Percentiles rank a stretch among this genome's conserved stretches.
These are phyloP conservation scores for Phenganax stokvisi DNA, from an alignment of 92 coral and sea anemone genomes.

Conservation along the genomic window DNA sequence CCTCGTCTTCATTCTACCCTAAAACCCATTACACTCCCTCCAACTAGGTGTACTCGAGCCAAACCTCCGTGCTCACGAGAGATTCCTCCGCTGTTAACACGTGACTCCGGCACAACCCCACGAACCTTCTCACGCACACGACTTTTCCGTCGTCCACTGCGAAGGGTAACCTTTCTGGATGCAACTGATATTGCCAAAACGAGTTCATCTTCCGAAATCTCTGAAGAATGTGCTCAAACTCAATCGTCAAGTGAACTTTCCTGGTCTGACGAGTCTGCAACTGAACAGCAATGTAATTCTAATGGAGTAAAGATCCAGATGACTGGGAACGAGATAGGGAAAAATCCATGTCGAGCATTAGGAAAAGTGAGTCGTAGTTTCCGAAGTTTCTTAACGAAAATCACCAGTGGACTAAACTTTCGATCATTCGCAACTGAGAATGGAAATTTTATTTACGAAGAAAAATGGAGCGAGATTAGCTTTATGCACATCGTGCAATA, in stretches of 20 bases:
- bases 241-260: not conserved
- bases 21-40: not conserved
- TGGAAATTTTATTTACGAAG: not conserved
- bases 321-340: not conserved
- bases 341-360: not conserved
- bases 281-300: not conserved
- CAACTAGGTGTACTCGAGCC: not conserved
- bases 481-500: too few relatives aligned
- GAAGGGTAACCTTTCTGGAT: conserved; percentile 23
- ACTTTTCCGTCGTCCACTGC: conserved; percentile 19
- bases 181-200: not conserved
- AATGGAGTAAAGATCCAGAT: not conserved
- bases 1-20: not conserved
- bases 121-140: conserved; percentile 3
- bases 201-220: conserved; percentile 2
- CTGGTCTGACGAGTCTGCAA: not conserved
- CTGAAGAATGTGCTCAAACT: not conserved
- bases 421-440: not conserved
- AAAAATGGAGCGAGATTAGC: too few relatives aligned
- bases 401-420: not conserved
- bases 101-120: conserved; percentile 20
- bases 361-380: not conserved
- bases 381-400: not conserved
- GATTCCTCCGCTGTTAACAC: not conserved
- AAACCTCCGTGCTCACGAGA: not conserved